These are phyloP conservation scores for Xiphophorus hellerii DNA, from an alignment of 2,113 vertebrate genomes.

Conservation along the genomic window DNA sequence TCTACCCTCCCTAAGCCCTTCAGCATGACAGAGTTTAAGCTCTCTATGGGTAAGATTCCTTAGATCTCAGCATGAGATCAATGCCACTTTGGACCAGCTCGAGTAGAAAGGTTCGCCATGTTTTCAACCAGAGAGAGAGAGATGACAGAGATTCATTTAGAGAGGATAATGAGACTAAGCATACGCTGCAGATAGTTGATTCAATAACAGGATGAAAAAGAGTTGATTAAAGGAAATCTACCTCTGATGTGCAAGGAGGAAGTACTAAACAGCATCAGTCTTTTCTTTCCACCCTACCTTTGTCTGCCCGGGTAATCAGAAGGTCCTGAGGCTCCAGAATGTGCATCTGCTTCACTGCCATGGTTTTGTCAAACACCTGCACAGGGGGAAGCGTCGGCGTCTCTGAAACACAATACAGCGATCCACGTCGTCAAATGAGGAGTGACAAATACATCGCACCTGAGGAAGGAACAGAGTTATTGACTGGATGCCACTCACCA, in stretches of 20 bases:
- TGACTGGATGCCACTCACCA: conserved; percentile 57
- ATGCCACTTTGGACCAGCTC: conserved; percentile 40
- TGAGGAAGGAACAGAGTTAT: neutral
- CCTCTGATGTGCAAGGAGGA: conserved; percentile 13
- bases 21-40: conserved; percentile 25
- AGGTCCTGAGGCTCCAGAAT: conserved; percentile 94
- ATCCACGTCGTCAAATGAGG: conserved; percentile 5
- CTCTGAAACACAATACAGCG: conserved; percentile 77
- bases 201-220: conserved; percentile 11
- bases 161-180: conserved; percentile 25
- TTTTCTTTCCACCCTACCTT: conserved; percentile 81
- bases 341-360: conserved; percentile 95
- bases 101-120: conserved; percentile 34
- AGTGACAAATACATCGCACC: neutral
- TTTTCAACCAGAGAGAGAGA: conserved; percentile 24
- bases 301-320: conserved; percentile 90
- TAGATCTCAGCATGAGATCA: conserved; percentile 48
- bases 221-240: neutral
- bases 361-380: conserved; percentile 93
- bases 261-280: neutral
- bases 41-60: conserved; percentile 54
- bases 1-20: conserved; percentile 13
- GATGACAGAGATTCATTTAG: conserved; percentile 32
- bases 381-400: conserved; percentile 79
- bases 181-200: conserved; percentile 17